phyloP scores from a whole-genome alignment of 1,140 invertebrate genomes.

The Habropoda laboriosa region DNA sequence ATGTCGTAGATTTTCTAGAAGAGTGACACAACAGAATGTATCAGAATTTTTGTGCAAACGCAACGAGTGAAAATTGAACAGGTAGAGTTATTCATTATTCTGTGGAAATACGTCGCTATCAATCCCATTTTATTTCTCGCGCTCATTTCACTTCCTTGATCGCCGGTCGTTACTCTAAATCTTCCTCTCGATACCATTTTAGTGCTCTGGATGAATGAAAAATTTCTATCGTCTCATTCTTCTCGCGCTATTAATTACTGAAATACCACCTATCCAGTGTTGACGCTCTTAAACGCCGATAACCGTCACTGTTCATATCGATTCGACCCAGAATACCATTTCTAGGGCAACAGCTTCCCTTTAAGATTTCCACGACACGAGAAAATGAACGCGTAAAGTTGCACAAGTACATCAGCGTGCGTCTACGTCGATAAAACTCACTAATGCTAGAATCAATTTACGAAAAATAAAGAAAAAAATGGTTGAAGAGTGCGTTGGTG shows the following conservation, averaged over 20 bases:
- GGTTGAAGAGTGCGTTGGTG: constrained; percentile 31
- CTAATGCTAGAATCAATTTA: too few relatives aligned
- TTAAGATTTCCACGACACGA: constrained; percentile 8
- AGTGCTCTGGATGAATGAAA: neutral
- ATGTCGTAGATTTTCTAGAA: too few relatives aligned
- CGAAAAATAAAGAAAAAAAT: neutral
- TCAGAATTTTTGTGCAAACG: too few relatives aligned
- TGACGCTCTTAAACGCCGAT: neutral
- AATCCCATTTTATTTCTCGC: neutral
- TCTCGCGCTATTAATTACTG: constrained; percentile 19
- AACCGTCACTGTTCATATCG: neutral
- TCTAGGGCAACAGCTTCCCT: constrained; percentile 12
- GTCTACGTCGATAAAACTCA: too few relatives aligned
- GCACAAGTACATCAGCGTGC: too few relatives aligned
- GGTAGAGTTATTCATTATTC: too few relatives aligned
- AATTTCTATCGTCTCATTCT: constrained; percentile 6
- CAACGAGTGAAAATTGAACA: too few relatives aligned
- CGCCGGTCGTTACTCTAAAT: too few relatives aligned
- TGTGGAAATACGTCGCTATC: neutral
- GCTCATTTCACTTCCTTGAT: neutral
- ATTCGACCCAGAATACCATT: neutral
- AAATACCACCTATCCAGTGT: neutral
- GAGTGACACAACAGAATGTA: too few relatives aligned
- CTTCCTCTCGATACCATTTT: neutral
- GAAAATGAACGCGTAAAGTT: neutral